These are phyloP conservation scores for Holacanthus passer DNA, from an alignment of 2,113 vertebrate genomes.

Conservation along the genomic window DNA sequence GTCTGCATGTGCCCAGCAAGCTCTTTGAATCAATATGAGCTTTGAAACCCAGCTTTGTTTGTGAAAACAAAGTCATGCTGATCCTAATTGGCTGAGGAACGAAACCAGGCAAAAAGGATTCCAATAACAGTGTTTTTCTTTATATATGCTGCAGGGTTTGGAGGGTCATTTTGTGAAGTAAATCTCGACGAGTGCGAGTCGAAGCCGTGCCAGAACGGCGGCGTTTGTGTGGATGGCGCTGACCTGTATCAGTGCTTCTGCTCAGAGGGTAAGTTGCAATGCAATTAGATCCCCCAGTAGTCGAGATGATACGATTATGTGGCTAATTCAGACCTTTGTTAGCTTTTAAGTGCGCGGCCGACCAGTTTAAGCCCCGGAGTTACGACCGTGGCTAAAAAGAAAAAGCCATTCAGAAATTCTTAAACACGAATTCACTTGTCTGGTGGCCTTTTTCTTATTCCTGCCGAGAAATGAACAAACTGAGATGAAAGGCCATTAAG, in stretches of 20 bases:
- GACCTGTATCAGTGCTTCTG: constrained; percentile 85
- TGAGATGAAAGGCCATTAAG: not conserved
- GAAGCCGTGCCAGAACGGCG: constrained; percentile 82
- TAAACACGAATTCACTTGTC: not conserved
- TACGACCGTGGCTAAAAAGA: constrained; percentile 12
- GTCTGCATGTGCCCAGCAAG: constrained; percentile 70
- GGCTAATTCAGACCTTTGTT: constrained; percentile 42
- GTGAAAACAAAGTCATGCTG: constrained; percentile 81
- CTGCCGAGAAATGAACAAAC: not conserved
- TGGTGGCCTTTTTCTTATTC: not conserved
- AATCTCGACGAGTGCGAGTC: constrained; percentile 82
- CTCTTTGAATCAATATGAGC: constrained; percentile 80
- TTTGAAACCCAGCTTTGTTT: constrained; percentile 80
- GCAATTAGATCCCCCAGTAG: constrained; percentile 14
- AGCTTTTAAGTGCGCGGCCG: constrained; percentile 15
- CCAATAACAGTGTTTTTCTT: constrained; percentile 26
- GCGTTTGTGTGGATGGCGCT: constrained; percentile 82
- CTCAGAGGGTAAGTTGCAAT: constrained; percentile 79
- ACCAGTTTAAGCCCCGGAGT: not conserved
- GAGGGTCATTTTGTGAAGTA: constrained; percentile 79
- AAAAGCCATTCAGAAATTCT: constrained; percentile 22
- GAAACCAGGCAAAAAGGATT: constrained; percentile 67
- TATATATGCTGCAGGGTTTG: constrained; percentile 78
- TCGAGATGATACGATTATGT: constrained; percentile 22
- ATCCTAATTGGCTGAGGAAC: constrained; percentile 81